Conservation (phyloP, 2,113 vertebrate species). For the Acanthochromis polyacanthus region DNA sequence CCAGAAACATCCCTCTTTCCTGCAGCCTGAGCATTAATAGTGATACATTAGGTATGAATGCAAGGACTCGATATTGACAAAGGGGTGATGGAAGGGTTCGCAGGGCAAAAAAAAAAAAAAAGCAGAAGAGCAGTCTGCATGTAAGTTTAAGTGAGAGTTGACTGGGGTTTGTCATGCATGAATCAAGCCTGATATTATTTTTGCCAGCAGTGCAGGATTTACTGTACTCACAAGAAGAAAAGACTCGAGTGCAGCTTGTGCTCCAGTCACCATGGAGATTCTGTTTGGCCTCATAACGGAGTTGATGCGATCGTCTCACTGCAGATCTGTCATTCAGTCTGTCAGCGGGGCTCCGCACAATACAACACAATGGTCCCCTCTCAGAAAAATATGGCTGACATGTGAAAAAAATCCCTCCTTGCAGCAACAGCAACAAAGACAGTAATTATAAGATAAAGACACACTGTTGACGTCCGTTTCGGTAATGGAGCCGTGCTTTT, state of each 20-base stretch:
- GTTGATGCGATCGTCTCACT: conserved; percentile 55
- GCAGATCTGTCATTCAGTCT: conserved; percentile 70
- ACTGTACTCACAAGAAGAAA: conserved; percentile 22
- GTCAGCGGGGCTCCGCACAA: conserved; percentile 54
- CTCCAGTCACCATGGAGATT: conserved; percentile 70
- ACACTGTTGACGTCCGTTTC: conserved; percentile 12
- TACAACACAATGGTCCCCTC: conserved; percentile 54
- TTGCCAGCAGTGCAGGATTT: conserved; percentile 8
- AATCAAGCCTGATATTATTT: background rate
- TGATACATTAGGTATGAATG: conserved; percentile 55
- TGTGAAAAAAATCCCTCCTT: conserved; percentile 62
- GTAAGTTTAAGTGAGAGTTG: conserved; percentile 33
- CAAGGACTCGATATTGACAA: background rate
- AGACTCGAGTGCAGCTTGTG: conserved; percentile 29
- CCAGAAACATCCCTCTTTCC: conserved; percentile 41
- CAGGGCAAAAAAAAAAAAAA: no score
- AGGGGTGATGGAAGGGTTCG: no score
- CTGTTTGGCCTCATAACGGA: conserved; percentile 64
- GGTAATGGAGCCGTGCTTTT: conserved; percentile 11
- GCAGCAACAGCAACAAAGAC: conserved; percentile 60
- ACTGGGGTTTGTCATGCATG: background rate
- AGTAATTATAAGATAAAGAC: conserved; percentile 64
- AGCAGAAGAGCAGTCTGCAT: background rate
- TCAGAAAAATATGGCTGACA: conserved; percentile 62
- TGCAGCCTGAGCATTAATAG: conserved; percentile 38